Evolutionary conservation across 2,113 vertebrate genomes (phyloP).

Genomic region (Chauna torquata): DNA sequence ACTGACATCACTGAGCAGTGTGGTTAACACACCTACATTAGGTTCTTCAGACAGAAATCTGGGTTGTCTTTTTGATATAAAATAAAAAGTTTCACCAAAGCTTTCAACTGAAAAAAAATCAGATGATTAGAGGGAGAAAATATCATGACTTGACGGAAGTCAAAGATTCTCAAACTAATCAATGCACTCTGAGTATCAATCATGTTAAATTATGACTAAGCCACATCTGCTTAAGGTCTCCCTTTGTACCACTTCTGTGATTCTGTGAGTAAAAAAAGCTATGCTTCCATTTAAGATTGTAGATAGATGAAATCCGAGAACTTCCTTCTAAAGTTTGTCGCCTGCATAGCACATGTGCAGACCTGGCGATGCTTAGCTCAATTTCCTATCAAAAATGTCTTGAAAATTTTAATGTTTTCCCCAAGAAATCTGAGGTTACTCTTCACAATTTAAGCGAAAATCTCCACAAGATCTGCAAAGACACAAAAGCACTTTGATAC

Average conservation of each 20-base stretch:
- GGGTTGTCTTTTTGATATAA: neutral
- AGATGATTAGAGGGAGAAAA: neutral
- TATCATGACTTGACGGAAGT: neutral
- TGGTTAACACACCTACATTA: neutral
- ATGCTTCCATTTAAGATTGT: neutral
- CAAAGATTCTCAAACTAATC: neutral
- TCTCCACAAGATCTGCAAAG: neutral
- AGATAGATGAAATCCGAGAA: neutral
- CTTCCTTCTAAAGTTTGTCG: accelerated
- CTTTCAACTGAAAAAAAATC: neutral
- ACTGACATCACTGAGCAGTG: neutral
- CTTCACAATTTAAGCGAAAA: neutral
- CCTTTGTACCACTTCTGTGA: neutral
- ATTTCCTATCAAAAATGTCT: neutral
- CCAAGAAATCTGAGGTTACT: neutral
- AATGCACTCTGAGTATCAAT: neutral
- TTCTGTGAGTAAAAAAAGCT: neutral
- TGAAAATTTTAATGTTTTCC: neutral
- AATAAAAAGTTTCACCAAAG: neutral
- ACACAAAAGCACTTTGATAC: neutral
- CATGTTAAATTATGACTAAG: neutral
- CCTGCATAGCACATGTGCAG: neutral
- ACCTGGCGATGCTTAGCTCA: neutral
- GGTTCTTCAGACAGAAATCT: neutral
- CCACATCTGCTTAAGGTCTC: neutral